phyloP scores from a whole-genome alignment of 1,140 invertebrate species.

The Drosophila mauritiana region DNA sequence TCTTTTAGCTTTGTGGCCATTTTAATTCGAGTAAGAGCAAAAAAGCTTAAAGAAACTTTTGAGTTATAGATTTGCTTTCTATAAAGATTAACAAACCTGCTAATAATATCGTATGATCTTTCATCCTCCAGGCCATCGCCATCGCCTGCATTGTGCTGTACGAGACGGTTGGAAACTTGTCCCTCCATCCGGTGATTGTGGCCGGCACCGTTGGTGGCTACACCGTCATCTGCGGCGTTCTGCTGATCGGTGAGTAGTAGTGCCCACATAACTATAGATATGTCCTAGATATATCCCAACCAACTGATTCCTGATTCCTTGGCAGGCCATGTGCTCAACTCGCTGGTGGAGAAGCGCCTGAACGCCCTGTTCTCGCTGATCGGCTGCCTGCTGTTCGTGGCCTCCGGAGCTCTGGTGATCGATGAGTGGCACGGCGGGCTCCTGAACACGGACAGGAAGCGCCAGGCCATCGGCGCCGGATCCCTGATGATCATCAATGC shows the following conservation, averaged over 20 bases:
- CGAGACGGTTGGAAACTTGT: conserved; percentile 53
- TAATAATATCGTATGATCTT: background rate
- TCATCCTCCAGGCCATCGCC: conserved; percentile 65
- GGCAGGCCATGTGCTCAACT: conserved; percentile 86
- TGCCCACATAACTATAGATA: too few relatives aligned
- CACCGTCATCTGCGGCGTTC: conserved; percentile 87
- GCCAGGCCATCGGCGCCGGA: conserved; percentile 89
- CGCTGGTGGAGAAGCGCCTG: conserved; percentile 84
- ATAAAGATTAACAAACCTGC: background rate
- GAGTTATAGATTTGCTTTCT: too few relatives aligned
- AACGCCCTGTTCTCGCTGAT: conserved; percentile 85
- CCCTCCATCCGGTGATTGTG: conserved; percentile 62
- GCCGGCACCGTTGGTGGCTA: conserved; percentile 87
- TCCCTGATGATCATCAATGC: conserved; percentile 90
- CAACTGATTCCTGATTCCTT: background rate
- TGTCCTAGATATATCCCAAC: too few relatives aligned
- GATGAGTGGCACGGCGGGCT: conserved; percentile 74
- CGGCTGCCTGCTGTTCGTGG: conserved; percentile 90
- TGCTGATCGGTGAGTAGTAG: conserved; percentile 86
- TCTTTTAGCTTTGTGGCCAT: too few relatives aligned
- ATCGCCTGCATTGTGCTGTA: conserved; percentile 76
- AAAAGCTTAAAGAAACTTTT: too few relatives aligned
- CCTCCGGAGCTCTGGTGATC: conserved; percentile 89
- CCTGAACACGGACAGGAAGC: conserved; percentile 82
- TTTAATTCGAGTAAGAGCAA: too few relatives aligned